These are phyloP conservation scores for Pelobates cultripes DNA, from an alignment of 2,797 vertebrate genomes.

Conservation along the genomic window DNA sequence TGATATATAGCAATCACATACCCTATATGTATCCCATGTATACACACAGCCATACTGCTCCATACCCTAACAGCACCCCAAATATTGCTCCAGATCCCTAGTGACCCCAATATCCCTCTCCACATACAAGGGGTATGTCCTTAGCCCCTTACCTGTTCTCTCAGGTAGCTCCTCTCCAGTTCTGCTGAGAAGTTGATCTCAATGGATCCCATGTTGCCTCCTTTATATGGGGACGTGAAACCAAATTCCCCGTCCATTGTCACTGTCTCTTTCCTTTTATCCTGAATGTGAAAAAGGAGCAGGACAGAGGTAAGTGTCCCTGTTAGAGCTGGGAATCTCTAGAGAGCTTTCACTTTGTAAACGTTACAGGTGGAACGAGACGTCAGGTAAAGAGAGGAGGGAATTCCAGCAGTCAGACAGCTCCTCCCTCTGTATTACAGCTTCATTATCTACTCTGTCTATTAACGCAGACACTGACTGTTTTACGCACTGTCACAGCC, in stretches of 20 bases:
- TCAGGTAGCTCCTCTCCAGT: neutral
- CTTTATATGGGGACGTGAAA: conserved; percentile 1
- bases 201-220: conserved; percentile 7
- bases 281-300: neutral
- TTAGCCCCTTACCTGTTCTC: conserved; percentile 2
- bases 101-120: too few relatives aligned
- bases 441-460: too few relatives aligned
- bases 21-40: neutral
- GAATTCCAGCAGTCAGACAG: too few relatives aligned
- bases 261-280: neutral
- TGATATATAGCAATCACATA: neutral
- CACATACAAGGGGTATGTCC: too few relatives aligned
- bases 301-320: neutral
- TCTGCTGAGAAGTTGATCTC: neutral
- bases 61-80: neutral
- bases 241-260: neutral
- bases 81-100: neutral
- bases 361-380: conserved; percentile 4
- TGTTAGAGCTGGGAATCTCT: neutral
- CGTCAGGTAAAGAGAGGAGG: conserved; percentile 1
- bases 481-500: too few relatives aligned
- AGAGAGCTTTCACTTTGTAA: conserved; percentile 12
- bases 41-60: neutral
- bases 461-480: too few relatives aligned
- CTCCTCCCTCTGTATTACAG: too few relatives aligned